A percentile compares a stretch with the other conserved stretches of the same genome.
phyloP scores from a whole-genome alignment of 2,888 invertebrate species.

The Pristionchus maxplancki region DNA sequence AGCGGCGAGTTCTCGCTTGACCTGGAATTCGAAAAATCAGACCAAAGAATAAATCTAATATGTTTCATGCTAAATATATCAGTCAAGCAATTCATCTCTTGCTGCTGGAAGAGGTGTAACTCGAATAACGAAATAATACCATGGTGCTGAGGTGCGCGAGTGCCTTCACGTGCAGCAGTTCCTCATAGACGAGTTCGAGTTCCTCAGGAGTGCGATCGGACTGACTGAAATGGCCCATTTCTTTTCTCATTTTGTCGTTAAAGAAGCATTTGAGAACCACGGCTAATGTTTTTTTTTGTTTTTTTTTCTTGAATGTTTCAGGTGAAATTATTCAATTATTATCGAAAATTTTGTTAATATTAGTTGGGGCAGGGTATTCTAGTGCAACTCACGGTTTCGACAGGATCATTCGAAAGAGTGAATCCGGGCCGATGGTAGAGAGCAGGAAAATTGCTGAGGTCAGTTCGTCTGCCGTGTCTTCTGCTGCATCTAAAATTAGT shows the following conservation, averaged over 20 bases:
- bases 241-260: too few species aligned
- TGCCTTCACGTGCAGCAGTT: slow-evolving; percentile 88
- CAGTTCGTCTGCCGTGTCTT: slow-evolving; percentile 82
- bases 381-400: slow-evolving; percentile 85
- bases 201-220: slow-evolving; percentile 87
- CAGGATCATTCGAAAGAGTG: slow-evolving; percentile 87
- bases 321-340: too few species aligned
- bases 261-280: too few species aligned
- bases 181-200: slow-evolving; percentile 88
- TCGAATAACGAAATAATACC: slow-evolving; percentile 53
- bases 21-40: too few species aligned
- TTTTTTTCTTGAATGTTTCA: too few species aligned
- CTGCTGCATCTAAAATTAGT: slow-evolving; percentile 84
- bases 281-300: not conserved
- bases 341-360: too few species aligned
- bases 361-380: not conserved
- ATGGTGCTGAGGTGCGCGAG: slow-evolving; percentile 86
- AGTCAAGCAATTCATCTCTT: too few species aligned
- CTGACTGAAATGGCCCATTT: slow-evolving; percentile 81
- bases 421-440: slow-evolving; percentile 86
- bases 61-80: too few species aligned
- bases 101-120: too few species aligned
- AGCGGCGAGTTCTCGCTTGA: slow-evolving; percentile 87
- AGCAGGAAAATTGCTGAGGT: slow-evolving; percentile 81
- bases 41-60: too few species aligned